These are phyloP conservation scores for Microcebus ravelobensis DNA, from an alignment of 2,113 vertebrate species.

Conservation along the genomic window DNA sequence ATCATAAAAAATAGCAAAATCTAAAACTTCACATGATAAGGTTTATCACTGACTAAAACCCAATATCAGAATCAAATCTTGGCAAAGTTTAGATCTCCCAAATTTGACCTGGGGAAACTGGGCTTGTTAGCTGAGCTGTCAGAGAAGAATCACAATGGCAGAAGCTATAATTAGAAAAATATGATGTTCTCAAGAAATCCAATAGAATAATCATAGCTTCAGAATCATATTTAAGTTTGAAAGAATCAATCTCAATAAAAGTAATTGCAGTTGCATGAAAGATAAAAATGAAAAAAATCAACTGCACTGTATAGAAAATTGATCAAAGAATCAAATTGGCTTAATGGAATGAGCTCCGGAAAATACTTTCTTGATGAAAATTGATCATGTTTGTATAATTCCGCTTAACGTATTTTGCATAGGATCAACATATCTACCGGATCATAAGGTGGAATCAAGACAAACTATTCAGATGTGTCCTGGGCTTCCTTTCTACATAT, in stretches of 20 bases:
- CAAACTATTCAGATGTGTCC: not conserved
- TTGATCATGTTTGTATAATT: not conserved
- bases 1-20: not conserved
- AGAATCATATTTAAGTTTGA: slow-evolving; percentile 63
- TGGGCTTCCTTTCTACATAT: not conserved
- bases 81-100: slow-evolving; percentile 3
- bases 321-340: slow-evolving; percentile 38
- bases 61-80: not conserved
- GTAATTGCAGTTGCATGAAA: slow-evolving; percentile 66
- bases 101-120: slow-evolving; percentile 17
- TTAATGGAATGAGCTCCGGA: slow-evolving; percentile 51
- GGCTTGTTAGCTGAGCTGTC: slow-evolving; percentile 1
- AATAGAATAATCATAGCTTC: slow-evolving; percentile 46
- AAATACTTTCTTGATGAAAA: slow-evolving; percentile 30
- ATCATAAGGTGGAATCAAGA: not conserved
- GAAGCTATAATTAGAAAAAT: slow-evolving; percentile 48
- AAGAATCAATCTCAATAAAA: slow-evolving; percentile 64
- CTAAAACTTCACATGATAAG: not conserved
- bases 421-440: not conserved
- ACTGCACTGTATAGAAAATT: slow-evolving; percentile 38
- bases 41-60: slow-evolving; percentile 26
- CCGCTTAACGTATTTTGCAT: not conserved
- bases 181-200: slow-evolving; percentile 49
- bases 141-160: slow-evolving; percentile 5
- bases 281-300: slow-evolving; percentile 51